Conservation (phyloP, 2,888 invertebrate species). For the Octodonta nipae region DNA sequence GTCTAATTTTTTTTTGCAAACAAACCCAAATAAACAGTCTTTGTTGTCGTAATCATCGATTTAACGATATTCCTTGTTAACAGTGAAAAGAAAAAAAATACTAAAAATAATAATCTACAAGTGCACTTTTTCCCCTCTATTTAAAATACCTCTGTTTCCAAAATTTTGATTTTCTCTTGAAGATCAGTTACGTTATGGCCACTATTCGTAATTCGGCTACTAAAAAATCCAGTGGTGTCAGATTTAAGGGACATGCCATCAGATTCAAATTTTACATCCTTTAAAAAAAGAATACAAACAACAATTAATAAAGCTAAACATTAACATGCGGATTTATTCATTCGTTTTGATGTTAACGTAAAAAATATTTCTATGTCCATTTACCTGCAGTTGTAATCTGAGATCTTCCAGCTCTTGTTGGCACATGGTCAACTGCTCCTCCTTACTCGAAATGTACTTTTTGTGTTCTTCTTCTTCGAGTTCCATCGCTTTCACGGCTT, state of each 20-base stretch:
- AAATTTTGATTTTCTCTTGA: constrained; percentile 17
- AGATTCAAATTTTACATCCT: constrained; percentile 19
- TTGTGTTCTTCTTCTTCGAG: constrained; percentile 53
- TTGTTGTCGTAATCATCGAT: no score
- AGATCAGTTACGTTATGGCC: constrained; percentile 13
- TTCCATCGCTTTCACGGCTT: constrained; percentile 72
- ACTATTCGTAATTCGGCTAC: constrained; percentile 12
- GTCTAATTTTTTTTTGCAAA: no score
- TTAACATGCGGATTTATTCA: no score
- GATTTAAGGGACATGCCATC: constrained; percentile 19
- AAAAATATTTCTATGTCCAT: no score
- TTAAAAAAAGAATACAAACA: constrained; percentile 11
- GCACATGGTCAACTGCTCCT: constrained; percentile 26
- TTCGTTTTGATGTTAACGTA: no score
- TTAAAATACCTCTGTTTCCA: constrained; percentile 20
- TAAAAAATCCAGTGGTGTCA: constrained; percentile 15
- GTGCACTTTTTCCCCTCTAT: no score
- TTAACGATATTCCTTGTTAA: no score
- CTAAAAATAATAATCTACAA: no score
- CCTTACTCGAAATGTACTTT: constrained; percentile 34
- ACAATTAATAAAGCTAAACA: no score
- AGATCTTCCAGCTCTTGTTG: constrained; percentile 34
- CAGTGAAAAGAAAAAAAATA: no score
- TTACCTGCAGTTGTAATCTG: constrained; percentile 30
- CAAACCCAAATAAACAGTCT: no score